Evolutionary conservation across 2,797 vertebrate genomes (phyloP).

Genomic region (Urocyon cinereoargenteus): DNA sequence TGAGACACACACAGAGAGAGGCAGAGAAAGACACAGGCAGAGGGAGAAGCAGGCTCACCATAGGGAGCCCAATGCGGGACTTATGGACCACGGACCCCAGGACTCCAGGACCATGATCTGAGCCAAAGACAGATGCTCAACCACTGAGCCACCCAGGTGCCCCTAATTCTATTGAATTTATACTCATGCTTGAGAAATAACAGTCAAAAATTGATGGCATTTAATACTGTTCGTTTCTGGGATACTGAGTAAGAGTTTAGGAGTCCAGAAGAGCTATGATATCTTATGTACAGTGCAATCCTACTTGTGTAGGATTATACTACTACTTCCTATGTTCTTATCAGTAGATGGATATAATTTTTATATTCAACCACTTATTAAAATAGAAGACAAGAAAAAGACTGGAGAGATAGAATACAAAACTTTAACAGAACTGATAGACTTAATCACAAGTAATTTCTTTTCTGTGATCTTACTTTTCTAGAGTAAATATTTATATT

Average conservation of each 20-base stretch:
- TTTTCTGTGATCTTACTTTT: conserved; percentile 1
- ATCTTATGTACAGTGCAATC: background rate
- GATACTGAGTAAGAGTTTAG: background rate
- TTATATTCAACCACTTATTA: background rate
- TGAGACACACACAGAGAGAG: too few species aligned
- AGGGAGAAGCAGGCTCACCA: too few species aligned
- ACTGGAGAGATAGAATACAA: background rate
- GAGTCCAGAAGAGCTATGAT: background rate
- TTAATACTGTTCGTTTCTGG: background rate
- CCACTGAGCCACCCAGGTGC: too few species aligned
- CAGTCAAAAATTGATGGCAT: background rate
- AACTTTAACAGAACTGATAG: background rate
- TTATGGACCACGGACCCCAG: too few species aligned
- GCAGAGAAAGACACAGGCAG: too few species aligned
- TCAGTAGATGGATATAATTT: background rate
- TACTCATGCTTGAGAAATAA: background rate
- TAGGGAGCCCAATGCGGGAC: too few species aligned
- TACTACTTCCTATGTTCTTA: background rate
- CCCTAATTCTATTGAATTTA: background rate
- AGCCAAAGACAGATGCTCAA: too few species aligned
- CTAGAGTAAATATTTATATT: background rate
- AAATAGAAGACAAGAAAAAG: background rate
- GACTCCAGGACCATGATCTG: too few species aligned
- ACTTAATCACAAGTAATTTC: background rate
- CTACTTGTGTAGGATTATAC: background rate